phyloP scores from a whole-genome alignment of 2,797 vertebrate genomes.

The Gymnodraco acuticeps region DNA sequence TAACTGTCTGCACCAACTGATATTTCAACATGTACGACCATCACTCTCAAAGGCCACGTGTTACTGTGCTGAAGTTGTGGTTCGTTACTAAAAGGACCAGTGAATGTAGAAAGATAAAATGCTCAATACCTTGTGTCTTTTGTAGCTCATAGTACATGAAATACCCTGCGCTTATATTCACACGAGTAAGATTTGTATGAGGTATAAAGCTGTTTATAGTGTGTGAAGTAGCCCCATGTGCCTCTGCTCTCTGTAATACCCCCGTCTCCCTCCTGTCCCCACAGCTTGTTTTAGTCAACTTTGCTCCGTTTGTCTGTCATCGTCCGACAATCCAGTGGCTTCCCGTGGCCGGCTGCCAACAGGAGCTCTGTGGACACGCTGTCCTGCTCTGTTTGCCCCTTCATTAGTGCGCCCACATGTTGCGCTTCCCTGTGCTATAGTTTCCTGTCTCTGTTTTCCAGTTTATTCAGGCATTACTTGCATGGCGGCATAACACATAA shows the following conservation, averaged over 20 bases:
- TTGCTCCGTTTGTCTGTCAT: conserved; percentile 50
- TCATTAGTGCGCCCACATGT: conserved; percentile 33
- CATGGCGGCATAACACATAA: not conserved
- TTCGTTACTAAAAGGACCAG: conserved; percentile 48
- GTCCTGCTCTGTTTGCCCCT: conserved; percentile 47
- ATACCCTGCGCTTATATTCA: not conserved
- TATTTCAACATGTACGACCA: conserved; percentile 13
- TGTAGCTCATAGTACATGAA: not conserved
- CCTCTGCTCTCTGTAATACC: conserved; percentile 9
- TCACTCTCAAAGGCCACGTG: conserved; percentile 24
- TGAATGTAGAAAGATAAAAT: conserved; percentile 52
- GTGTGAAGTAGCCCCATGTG: not conserved
- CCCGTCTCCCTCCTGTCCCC: conserved; percentile 2
- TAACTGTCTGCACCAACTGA: conserved; percentile 7
- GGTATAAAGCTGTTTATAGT: not conserved
- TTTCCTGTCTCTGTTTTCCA: conserved; percentile 15
- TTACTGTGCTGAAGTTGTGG: conserved; percentile 35
- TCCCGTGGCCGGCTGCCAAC: conserved; percentile 60
- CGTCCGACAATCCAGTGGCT: conserved; percentile 46
- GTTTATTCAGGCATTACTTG: not conserved
- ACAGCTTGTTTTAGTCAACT: conserved; percentile 61
- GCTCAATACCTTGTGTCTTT: not conserved
- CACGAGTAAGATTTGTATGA: not conserved
- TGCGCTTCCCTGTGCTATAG: not conserved
- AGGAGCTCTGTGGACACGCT: conserved; percentile 42